Percentiles rank a stretch among this genome's conserved stretches.
These are phyloP conservation scores for Phaonia tiefii DNA, from an alignment of 2,888 invertebrate species.

Conservation along the genomic window DNA sequence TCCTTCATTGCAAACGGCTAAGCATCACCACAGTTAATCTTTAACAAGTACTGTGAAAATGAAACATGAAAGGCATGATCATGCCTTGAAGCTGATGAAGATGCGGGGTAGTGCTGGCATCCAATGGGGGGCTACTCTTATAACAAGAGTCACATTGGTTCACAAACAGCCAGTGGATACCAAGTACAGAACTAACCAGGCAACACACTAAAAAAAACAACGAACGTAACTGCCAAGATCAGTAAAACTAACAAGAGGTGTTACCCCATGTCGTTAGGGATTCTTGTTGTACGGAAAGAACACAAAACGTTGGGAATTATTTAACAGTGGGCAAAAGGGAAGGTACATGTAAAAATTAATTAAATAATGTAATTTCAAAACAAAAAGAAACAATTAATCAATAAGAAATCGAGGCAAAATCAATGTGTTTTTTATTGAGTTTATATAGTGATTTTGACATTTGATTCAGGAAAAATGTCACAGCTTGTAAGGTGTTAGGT, in stretches of 20 bases:
- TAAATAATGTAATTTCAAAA: too few species aligned
- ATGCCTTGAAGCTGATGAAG: constrained; percentile 22
- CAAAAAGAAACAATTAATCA: too few species aligned
- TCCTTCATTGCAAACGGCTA: not conserved
- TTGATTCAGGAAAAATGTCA: too few species aligned
- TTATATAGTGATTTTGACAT: too few species aligned
- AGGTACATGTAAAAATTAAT: too few species aligned
- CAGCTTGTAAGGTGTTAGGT: too few species aligned
- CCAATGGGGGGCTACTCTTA: not conserved
- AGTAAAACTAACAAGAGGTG: constrained; percentile 77
- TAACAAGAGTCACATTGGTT: constrained; percentile 33
- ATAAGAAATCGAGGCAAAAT: too few species aligned
- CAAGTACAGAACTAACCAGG: not conserved
- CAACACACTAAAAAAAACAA: constrained; percentile 11
- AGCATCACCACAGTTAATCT: constrained; percentile 22
- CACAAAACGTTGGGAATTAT: constrained; percentile 55
- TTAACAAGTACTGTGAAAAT: constrained; percentile 35
- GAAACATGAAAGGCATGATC: constrained; percentile 47
- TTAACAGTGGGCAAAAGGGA: constrained; percentile 55
- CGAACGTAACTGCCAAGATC: constrained; percentile 72
- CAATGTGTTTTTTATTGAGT: too few species aligned
- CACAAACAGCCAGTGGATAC: constrained; percentile 21
- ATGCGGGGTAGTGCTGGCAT: not conserved
- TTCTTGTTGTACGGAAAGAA: constrained; percentile 53
- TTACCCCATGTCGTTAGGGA: constrained; percentile 68